phyloP scores from a whole-genome alignment of 2,113 vertebrate genomes.

The Polypterus bichir region DNA sequence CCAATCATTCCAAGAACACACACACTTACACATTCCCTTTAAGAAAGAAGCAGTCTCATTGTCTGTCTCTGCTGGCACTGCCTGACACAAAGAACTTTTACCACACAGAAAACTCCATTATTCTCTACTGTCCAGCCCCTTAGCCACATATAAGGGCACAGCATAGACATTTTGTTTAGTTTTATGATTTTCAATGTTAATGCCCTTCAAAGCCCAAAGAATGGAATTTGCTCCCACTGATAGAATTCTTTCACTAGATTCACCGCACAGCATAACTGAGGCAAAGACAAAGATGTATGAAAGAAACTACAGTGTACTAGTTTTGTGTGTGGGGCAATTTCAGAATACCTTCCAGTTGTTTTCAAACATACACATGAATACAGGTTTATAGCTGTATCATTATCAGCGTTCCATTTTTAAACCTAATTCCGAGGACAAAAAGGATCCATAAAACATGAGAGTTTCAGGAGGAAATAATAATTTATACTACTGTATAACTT shows the following conservation, averaged over 20 bases:
- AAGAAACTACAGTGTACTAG: neutral
- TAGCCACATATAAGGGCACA: too few species aligned
- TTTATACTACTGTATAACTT: too few species aligned
- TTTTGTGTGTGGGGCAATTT: constrained; percentile 1
- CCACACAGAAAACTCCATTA: too few species aligned
- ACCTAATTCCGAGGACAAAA: too few species aligned
- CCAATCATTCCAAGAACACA: constrained; percentile 44
- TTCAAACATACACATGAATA: too few species aligned
- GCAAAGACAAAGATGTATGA: neutral
- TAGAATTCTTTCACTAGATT: neutral
- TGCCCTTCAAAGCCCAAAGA: neutral
- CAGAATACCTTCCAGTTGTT: too few species aligned
- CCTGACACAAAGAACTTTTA: constrained; percentile 23
- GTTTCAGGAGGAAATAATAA: too few species aligned
- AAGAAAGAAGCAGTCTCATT: constrained; percentile 9
- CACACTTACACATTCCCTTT: constrained; percentile 10
- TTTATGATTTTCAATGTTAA: too few species aligned
- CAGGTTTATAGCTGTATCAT: too few species aligned
- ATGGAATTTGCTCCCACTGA: neutral
- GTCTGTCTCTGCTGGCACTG: neutral
- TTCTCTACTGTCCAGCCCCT: too few species aligned
- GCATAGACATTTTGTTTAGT: neutral
- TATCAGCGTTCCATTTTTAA: too few species aligned
- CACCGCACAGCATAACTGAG: neutral
- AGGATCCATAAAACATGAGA: too few species aligned